Evolutionary conservation across 2,797 vertebrate genomes (phyloP), one percentile per base, ranked within the genome.

Genomic region (Eulemur rubriventer): DNA sequence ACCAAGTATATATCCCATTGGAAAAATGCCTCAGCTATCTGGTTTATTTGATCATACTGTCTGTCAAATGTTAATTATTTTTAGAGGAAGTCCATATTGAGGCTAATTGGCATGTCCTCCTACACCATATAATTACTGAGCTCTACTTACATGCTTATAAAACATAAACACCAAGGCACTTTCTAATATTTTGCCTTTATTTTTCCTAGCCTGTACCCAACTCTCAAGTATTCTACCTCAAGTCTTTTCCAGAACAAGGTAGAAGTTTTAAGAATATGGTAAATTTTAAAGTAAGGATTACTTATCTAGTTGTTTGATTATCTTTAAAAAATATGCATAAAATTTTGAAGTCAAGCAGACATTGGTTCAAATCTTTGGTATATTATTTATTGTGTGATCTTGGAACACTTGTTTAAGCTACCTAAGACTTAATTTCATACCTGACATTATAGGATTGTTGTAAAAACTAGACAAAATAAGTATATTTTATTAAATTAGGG

Each of bases 21-120:
- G 87, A 84, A 96, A 94, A 94, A 95, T 26, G 35, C 69, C 67
- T 91, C 91, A 14, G 33, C 93, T 94, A 86, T 95, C 76, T 87
- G 61, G 92, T 91, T 95, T 96, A 88, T 93, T 96, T 92, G 91
- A 94, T 92, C 70, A 93, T 55, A 87, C 90, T 79, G 50, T 83
- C 87, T 91, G 84, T 93, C 76, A 88, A 92, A 75, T 69, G 94
- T 72, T 96, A 89, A 93, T 93, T 94, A 95, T 93, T 96, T 96
- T 89, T 91, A 76, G 20, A 96, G 75, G 86, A 89, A 65, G 57
- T 94, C 59, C 65, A 87, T 76, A 83, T 41, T 67, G 52, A 95
- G 14, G 93, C 63, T 93, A 89, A 89, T 67, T 96, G 92, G 93
- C 59, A 75, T 73, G 93, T 48, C 83, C 48, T 87, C 69, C 93